A percentile compares a stretch with the other conserved stretches of the same genome.
These are phyloP conservation scores for Alcedo quadribrachys DNA, from an alignment of 2,797 vertebrate genomes.

Conservation along the genomic window DNA sequence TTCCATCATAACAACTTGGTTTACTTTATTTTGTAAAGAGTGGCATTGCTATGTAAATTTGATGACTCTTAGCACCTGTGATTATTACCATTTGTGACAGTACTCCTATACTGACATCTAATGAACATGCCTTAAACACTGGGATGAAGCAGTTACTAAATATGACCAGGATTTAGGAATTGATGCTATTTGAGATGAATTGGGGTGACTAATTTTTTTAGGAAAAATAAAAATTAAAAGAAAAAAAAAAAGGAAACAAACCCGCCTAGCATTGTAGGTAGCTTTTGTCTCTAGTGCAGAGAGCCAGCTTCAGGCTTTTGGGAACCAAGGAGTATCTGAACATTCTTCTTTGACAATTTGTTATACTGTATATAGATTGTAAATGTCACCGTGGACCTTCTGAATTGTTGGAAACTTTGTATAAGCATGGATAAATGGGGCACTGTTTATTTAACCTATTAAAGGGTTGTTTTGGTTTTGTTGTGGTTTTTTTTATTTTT, in stretches of 20 bases:
- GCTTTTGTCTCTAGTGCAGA: neutral
- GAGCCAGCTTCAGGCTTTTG: neutral
- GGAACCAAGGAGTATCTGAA: constrained; percentile 13
- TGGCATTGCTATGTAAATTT: constrained; percentile 2
- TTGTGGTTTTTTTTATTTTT: neutral
- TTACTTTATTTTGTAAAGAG: neutral
- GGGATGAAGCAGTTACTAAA: constrained; percentile 16
- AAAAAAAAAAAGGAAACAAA: neutral
- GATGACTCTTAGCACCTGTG: constrained; percentile 14
- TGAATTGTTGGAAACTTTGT: constrained; percentile 35
- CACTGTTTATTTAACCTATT: constrained; percentile 66
- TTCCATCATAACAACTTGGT: neutral
- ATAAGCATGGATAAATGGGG: constrained; percentile 58
- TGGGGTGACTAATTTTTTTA: neutral
- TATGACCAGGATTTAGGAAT: neutral
- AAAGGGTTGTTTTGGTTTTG: constrained; percentile 9
- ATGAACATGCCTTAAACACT: constrained; percentile 69
- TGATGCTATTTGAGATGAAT: neutral
- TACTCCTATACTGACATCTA: constrained; percentile 22
- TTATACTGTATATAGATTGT: constrained; percentile 39
- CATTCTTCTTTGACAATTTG: constrained; percentile 13
- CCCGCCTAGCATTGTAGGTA: neutral
- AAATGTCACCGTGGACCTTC: constrained; percentile 2
- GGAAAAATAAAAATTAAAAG: no score
- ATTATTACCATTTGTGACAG: neutral